Evolutionary conservation across 2,888 invertebrate species (phyloP), one percentile per base, ranked within the genome.

Genomic region (Meandrusa payeni): DNA sequence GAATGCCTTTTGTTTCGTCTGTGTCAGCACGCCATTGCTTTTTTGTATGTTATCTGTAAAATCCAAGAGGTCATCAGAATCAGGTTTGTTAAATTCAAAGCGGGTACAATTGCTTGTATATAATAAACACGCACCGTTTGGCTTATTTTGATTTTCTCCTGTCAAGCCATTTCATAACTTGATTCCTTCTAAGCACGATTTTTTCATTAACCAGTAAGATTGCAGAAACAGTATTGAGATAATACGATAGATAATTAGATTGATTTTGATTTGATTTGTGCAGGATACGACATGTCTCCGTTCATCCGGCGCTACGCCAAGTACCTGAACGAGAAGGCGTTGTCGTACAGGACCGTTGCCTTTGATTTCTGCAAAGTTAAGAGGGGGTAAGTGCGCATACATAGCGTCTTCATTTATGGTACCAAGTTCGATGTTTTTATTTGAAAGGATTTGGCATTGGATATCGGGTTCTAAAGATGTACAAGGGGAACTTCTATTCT

Each of bases 281-380:
- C 89, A 97, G 98, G 97, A 51, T 99, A 98, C 89, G 99, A 99
- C 83, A 99, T 99, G 98, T 99, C 99, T 36, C 97, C 97, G 59
- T 99, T 98, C 87, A 99, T 99, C 77, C 91, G 99, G 76, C 93
- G 98, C 61, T 99, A 99, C 89, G 98, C 99, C 74, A 97, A 97
- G 89, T 99, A 99, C 90, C 91, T 99, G 77, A 98, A 99, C 80
- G 99, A 99, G 89, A 99, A 99, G 89, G 98, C 99, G 37, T 91
- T 97, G 59, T 98, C 99, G 5, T 99, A 99, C 90, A 93, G 99
- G 82, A 95, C 96, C 46, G 98, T 99, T 69, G 99, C 99, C 56
- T 99, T 99, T 81, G 99, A 99, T 87, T 99, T 99, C 90, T 99
- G 99, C 90, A 99, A 99, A 92, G 97, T 99, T 40, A 99, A 99